Percentiles rank a stretch among this genome's conserved stretches.
These are phyloP conservation scores for Thysanoteuthis rhombus DNA, from an alignment of 2,888 invertebrate species.

Conservation along the genomic window DNA sequence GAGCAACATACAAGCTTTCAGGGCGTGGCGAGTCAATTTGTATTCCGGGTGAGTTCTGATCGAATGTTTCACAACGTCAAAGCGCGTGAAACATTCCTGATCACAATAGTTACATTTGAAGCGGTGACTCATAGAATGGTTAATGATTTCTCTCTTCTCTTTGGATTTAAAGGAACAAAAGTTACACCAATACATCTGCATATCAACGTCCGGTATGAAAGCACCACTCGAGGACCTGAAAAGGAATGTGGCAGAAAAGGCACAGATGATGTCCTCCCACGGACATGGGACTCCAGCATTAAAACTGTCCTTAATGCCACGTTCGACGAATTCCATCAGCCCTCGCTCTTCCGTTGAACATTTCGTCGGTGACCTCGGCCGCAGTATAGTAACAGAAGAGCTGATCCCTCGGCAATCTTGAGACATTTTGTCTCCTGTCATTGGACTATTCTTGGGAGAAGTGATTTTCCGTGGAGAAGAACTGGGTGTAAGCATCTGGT, in stretches of 20 bases:
- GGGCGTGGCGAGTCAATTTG: background rate
- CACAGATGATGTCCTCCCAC: slow-evolving; percentile 32
- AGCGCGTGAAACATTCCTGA: slow-evolving; percentile 19
- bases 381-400: slow-evolving; percentile 34
- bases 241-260: background rate
- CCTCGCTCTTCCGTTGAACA: slow-evolving; percentile 45
- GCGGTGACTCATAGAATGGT: slow-evolving; percentile 27
- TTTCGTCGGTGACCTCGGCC: slow-evolving; percentile 46
- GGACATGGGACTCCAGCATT: background rate
- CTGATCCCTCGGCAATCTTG: slow-evolving; percentile 22
- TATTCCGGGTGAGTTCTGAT: background rate
- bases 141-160: slow-evolving; percentile 26
- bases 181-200: slow-evolving; percentile 32
- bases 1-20: background rate
- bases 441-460: background rate
- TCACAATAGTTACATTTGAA: slow-evolving; percentile 32
- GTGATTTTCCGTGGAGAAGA: background rate
- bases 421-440: background rate
- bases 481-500: background rate
- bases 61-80: slow-evolving; percentile 27
- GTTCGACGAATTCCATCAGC: slow-evolving; percentile 46
- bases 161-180: slow-evolving; percentile 33
- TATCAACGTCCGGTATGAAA: slow-evolving; percentile 19
- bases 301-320: slow-evolving; percentile 38
- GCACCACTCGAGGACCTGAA: background rate